phyloP scores from a whole-genome alignment of 2,797 vertebrate genomes.

The Rhabdomys pumilio region DNA sequence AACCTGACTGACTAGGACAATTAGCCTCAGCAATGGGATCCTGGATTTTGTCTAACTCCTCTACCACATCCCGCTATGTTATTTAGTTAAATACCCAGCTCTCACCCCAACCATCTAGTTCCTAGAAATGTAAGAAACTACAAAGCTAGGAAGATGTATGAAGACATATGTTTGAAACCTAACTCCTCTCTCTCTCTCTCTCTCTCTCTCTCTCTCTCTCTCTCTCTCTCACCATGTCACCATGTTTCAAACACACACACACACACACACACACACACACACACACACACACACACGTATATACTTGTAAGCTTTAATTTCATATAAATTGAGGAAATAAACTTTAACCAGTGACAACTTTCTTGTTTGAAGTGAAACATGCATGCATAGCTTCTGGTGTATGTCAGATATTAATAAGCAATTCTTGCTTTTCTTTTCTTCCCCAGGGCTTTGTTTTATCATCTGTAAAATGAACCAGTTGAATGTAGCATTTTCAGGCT shows the following conservation, averaged over 20 bases:
- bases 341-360: background rate
- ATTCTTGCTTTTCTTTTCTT: conserved; percentile 17
- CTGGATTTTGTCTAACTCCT: background rate
- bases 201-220: too few species aligned
- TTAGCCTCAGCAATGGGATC: background rate
- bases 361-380: conserved; percentile 45
- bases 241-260: too few species aligned
- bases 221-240: too few species aligned
- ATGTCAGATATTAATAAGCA: background rate
- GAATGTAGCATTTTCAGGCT: conserved; percentile 10
- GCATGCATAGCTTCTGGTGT: background rate
- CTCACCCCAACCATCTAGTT: background rate
- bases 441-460: background rate
- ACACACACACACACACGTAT: too few species aligned
- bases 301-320: background rate
- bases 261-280: too few species aligned
- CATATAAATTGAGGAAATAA: background rate
- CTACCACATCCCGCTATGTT: background rate
- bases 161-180: background rate
- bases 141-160: background rate
- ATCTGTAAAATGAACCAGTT: conserved; percentile 55
- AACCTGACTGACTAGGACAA: background rate
- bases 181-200: too few species aligned
- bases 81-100: background rate
- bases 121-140: conserved; percentile 11